Conservation (phyloP, 2,888 invertebrate genomes). For the Zaprionus lineosus region DNA sequence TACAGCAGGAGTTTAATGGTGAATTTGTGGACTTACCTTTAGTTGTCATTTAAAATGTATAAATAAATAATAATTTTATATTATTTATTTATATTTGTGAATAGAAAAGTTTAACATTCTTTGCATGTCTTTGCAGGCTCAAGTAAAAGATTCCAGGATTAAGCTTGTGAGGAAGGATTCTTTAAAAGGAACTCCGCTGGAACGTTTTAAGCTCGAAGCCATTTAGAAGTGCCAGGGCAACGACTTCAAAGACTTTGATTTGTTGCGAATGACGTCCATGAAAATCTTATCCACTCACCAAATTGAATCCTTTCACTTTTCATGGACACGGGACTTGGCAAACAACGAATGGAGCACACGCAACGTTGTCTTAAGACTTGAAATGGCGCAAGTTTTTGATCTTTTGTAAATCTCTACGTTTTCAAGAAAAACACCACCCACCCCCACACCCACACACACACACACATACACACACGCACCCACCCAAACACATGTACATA, state of each 20-base stretch:
- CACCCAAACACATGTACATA: conserved; percentile 16
- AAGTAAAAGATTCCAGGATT: too few relatives aligned
- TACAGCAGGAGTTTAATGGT: too few relatives aligned
- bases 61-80: too few relatives aligned
- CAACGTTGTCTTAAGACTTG: conserved; percentile 47
- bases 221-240: neutral
- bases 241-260: conserved; percentile 69
- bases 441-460: neutral
- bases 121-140: too few relatives aligned
- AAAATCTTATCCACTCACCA: conserved; percentile 37
- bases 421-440: too few relatives aligned
- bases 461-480: conserved; percentile 4
- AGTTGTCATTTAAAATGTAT: too few relatives aligned
- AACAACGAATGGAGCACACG: conserved; percentile 14
- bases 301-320: conserved; percentile 74
- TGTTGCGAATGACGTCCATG: conserved; percentile 43
- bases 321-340: neutral
- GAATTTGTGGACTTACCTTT: too few relatives aligned
- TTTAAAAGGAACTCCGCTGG: too few relatives aligned
- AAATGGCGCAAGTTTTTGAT: conserved; percentile 62
- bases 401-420: conserved; percentile 62
- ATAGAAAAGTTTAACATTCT: too few relatives aligned
- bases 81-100: too few relatives aligned
- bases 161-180: too few relatives aligned
- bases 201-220: too few relatives aligned